A percentile compares a stretch with the other conserved stretches of the same genome.
phyloP scores from a whole-genome alignment of 2,888 invertebrate species.

The Theodoxus fluviatilis region DNA sequence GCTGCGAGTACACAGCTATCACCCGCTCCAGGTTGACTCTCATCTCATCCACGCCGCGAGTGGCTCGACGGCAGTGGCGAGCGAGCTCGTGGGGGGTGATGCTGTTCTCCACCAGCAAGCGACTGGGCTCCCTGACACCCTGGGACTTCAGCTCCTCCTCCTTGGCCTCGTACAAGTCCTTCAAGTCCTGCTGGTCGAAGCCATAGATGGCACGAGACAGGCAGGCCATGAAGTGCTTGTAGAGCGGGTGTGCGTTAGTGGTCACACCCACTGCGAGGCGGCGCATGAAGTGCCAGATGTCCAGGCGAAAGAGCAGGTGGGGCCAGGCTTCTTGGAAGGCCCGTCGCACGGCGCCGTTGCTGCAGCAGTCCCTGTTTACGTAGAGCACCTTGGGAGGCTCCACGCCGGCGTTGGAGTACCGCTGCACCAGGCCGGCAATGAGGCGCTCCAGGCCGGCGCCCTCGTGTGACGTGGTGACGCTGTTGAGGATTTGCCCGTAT shows the following conservation, averaged over 20 bases:
- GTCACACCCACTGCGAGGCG: slow-evolving; percentile 32
- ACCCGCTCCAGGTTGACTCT: too few species aligned
- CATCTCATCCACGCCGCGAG: slow-evolving; percentile 33
- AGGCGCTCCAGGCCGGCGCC: slow-evolving; percentile 36
- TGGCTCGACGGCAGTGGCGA: slow-evolving; percentile 32
- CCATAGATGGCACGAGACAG: slow-evolving; percentile 35
- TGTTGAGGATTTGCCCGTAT: slow-evolving; percentile 38
- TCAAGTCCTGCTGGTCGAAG: slow-evolving; percentile 37
- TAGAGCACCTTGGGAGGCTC: slow-evolving; percentile 42
- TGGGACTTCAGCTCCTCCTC: slow-evolving; percentile 22
- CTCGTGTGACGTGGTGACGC: slow-evolving; percentile 38
- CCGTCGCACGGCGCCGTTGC: slow-evolving; percentile 11
- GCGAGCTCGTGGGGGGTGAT: slow-evolving; percentile 31
- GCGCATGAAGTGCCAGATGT: slow-evolving; percentile 45
- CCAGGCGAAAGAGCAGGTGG: slow-evolving; percentile 33
- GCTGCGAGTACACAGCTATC: too few species aligned
- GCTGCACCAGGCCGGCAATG: slow-evolving; percentile 33
- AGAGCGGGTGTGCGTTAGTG: slow-evolving; percentile 39
- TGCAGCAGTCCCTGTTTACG: slow-evolving; percentile 46
- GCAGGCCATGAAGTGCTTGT: slow-evolving; percentile 36
- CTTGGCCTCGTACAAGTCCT: slow-evolving; percentile 28
- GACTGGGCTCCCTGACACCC: neutral
- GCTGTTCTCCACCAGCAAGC: too few species aligned
- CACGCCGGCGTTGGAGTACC: slow-evolving; percentile 34
- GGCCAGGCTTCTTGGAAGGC: too few species aligned